These are phyloP conservation scores for Aphelenchoides fujianensis DNA, from an alignment of 1,140 invertebrate species.

Conservation along the genomic window DNA sequence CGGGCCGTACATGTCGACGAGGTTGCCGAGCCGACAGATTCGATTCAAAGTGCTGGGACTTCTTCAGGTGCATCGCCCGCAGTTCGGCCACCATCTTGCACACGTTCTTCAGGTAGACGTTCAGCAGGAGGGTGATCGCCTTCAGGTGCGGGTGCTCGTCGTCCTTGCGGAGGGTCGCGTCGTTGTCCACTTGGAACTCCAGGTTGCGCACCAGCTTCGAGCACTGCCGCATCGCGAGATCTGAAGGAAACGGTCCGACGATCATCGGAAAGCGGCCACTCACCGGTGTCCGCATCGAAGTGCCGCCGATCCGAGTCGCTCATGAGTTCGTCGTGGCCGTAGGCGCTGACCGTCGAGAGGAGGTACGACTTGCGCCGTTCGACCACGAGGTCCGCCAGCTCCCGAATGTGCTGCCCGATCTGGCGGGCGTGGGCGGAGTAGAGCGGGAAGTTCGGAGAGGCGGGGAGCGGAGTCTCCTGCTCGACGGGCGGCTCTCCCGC, in stretches of 20 bases:
- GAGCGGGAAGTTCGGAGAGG: constrained; percentile 33
- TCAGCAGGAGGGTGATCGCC: constrained; percentile 33
- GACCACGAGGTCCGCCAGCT: constrained; percentile 49
- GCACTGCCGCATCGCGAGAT: constrained; percentile 46
- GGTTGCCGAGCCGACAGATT: constrained; percentile 49
- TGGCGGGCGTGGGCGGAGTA: constrained; percentile 43
- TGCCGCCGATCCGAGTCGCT: constrained; percentile 42
- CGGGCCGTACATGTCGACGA: constrained; percentile 45
- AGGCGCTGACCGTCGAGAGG: constrained; percentile 31
- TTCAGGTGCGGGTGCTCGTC: constrained; percentile 43
- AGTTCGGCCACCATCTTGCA: constrained; percentile 47
- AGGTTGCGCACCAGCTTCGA: constrained; percentile 39
- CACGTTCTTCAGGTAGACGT: constrained; percentile 50
- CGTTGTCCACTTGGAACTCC: constrained; percentile 35
- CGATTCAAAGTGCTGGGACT: constrained; percentile 35
- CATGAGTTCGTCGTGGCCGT: constrained; percentile 47
- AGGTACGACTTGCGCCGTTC: constrained; percentile 49
- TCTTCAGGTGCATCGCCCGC: constrained; percentile 47
- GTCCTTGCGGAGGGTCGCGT: constrained; percentile 26
- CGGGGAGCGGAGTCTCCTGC: constrained; percentile 4
- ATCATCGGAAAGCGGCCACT: constrained; percentile 3
- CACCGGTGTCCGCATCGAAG: constrained; percentile 48
- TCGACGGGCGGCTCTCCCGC: background rate
- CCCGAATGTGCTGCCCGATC: constrained; percentile 43
- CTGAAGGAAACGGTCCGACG: constrained; percentile 28